Percentiles rank a stretch among this genome's conserved stretches.
phyloP scores from a whole-genome alignment of 2,113 vertebrate genomes.

The Menura novaehollandiae region DNA sequence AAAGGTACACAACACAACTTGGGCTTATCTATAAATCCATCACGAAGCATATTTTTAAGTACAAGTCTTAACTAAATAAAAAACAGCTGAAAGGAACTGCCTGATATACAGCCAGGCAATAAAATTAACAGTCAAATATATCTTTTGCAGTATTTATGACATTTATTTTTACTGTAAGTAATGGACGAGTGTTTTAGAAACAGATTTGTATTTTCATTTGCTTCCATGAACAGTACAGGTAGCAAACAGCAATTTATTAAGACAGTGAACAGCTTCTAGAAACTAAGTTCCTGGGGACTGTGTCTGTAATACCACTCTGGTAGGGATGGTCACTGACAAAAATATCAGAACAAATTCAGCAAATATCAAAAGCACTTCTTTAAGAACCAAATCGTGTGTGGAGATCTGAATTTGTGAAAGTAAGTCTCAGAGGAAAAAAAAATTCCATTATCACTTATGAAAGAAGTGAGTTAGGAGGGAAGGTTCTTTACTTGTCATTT shows the following conservation, averaged over 20 bases:
- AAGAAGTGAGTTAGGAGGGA: not conserved
- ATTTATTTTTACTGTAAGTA: not conserved
- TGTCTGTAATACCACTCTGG: not conserved
- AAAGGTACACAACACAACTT: not conserved
- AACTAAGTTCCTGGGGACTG: not conserved
- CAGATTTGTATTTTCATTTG: not conserved
- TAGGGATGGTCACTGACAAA: not conserved
- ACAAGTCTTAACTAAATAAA: not conserved
- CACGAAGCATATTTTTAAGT: not conserved
- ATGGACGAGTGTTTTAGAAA: not conserved
- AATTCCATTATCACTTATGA: not conserved
- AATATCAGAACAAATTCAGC: not conserved
- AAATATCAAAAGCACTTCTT: not conserved
- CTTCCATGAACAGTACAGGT: not conserved
- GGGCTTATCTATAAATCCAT: not conserved
- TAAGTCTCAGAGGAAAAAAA: not conserved
- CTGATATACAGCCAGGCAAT: not conserved
- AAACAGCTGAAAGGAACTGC: not conserved
- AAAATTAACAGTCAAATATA: not conserved
- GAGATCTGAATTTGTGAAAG: not conserved
- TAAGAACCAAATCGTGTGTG: not conserved
- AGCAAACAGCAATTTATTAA: not conserved
- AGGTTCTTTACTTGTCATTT: not conserved
- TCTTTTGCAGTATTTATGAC: not conserved
- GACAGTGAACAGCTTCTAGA: not conserved